These are phyloP conservation scores for Anomalospiza imberbis DNA, from an alignment of 2,797 vertebrate species.

Conservation along the genomic window DNA sequence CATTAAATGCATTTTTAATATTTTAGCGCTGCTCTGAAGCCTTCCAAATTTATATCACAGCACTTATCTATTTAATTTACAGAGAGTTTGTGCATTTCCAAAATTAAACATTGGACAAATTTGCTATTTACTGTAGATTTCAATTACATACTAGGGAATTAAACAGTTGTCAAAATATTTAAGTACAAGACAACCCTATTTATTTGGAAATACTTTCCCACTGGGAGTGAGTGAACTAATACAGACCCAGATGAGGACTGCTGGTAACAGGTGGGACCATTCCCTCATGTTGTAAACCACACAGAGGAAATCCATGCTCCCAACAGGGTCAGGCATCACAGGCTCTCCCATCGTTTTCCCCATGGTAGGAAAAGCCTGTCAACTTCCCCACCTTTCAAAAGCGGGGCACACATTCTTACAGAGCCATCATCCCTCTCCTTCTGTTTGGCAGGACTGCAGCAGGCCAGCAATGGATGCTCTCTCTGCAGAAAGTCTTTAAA, in stretches of 20 bases:
- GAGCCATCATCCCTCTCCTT: background rate
- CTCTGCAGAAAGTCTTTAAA: background rate
- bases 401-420: background rate
- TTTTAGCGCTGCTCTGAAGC: background rate
- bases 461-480: background rate
- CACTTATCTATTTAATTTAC: background rate
- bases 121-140: background rate
- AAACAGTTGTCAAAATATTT: background rate
- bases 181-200: background rate
- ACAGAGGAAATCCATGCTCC: fast-evolving
- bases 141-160: background rate
- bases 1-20: background rate
- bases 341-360: background rate
- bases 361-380: fast-evolving
- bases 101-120: background rate
- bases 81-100: background rate
- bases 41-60: background rate
- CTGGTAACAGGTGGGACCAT: fast-evolving
- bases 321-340: too few species aligned
- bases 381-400: background rate
- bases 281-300: fast-evolving
- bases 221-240: background rate
- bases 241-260: background rate
- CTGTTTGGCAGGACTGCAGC: background rate
- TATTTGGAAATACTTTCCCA: background rate